Evolutionary conservation across 1,140 invertebrate species (phyloP).

Genomic region (Drosophila mojavensis): DNA sequence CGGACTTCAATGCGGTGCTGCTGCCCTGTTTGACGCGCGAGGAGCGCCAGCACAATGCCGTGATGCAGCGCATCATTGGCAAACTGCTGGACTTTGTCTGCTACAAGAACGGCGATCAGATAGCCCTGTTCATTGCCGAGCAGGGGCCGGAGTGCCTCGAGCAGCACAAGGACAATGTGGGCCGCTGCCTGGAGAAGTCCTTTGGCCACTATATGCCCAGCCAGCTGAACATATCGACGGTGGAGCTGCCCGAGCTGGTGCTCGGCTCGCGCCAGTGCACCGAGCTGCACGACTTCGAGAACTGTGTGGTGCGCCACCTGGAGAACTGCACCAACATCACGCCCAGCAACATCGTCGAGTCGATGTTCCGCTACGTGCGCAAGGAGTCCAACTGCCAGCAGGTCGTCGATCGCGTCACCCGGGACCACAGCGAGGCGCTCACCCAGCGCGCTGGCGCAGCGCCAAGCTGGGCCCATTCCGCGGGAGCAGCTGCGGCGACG

Average conservation of each 20-base stretch:
- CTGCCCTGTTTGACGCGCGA: constrained; percentile 87
- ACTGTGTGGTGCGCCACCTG: constrained; percentile 87
- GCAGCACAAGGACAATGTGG: constrained; percentile 86
- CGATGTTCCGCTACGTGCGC: constrained; percentile 88
- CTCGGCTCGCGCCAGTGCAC: constrained; percentile 66
- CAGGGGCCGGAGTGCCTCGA: constrained; percentile 90
- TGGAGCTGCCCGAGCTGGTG: constrained; percentile 61
- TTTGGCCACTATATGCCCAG: constrained; percentile 84
- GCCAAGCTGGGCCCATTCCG: background rate
- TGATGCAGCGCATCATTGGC: constrained; percentile 88
- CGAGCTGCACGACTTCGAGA: constrained; percentile 86
- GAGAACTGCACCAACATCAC: constrained; percentile 89
- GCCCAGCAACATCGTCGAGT: constrained; percentile 91
- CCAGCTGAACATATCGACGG: constrained; percentile 30
- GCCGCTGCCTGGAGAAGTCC: constrained; percentile 87
- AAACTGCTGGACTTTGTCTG: constrained; percentile 90
- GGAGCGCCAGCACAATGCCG: constrained; percentile 84
- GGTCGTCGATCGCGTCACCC: constrained; percentile 41
- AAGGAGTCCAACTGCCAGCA: constrained; percentile 71
- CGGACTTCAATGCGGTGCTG: constrained; percentile 86
- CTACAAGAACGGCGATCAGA: constrained; percentile 91
- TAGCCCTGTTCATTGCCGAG: constrained; percentile 92
- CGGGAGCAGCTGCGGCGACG: background rate
- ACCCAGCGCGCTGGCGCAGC: background rate
- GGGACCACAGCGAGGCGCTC: constrained; percentile 9